A percentile compares a stretch with the other conserved stretches of the same genome.
Evolutionary conservation across 2,888 invertebrate genomes (phyloP).

Genomic region (Pammene aurita): DNA sequence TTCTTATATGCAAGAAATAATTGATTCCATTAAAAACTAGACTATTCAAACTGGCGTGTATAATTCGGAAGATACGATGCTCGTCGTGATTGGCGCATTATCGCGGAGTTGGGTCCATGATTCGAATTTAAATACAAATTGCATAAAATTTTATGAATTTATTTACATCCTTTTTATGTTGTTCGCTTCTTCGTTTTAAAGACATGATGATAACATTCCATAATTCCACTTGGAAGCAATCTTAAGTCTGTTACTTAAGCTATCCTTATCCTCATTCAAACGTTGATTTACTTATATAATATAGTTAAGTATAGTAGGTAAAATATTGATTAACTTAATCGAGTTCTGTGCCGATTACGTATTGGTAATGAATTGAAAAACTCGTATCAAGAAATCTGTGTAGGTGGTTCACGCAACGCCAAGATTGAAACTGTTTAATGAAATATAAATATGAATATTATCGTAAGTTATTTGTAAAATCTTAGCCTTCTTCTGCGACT

Average conservation of each 20-base stretch:
- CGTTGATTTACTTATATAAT: too few species aligned
- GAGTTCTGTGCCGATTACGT: constrained; percentile 13
- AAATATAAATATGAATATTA: too few species aligned
- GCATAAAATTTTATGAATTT: neutral
- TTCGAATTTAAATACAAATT: neutral
- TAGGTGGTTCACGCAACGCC: constrained; percentile 19
- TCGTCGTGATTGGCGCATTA: neutral
- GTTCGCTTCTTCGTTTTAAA: too few species aligned
- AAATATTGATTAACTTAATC: too few species aligned
- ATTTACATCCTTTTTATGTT: neutral
- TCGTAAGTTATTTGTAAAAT: too few species aligned
- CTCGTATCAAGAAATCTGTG: constrained; percentile 9
- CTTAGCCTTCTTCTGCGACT: too few species aligned
- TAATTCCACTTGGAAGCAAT: too few species aligned
- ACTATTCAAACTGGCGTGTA: neutral
- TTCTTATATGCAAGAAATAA: too few species aligned
- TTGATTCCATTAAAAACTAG: neutral
- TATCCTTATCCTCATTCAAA: too few species aligned
- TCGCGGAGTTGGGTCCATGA: neutral
- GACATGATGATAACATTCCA: too few species aligned
- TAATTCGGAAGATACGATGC: neutral
- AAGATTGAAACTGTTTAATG: neutral
- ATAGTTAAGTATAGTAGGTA: too few species aligned
- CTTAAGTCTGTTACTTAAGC: too few species aligned
- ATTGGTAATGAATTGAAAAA: constrained; percentile 23